Evolutionary conservation across 2,797 vertebrate species (phyloP), one percentile per base, ranked within the genome.

Genomic region (Ciconia nigra): DNA sequence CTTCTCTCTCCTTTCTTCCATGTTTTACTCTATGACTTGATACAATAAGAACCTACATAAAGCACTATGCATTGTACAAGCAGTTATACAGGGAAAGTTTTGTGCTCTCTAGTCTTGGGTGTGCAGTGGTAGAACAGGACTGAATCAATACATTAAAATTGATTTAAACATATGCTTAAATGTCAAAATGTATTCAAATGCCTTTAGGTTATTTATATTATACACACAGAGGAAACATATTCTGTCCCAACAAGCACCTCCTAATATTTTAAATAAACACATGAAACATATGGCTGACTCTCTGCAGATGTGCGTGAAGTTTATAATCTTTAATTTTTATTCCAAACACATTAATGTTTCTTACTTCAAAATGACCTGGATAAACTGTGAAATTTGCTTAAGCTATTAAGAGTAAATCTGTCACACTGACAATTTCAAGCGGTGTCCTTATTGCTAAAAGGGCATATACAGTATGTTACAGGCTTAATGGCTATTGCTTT

Each of bases 311-410:
- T 92, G 81, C 13, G 4, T 82, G 42, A 96, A 95, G 94, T 97
- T 93, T 96, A 81, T 92, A 96, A 96, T 97, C 93, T 90, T 95
- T 91, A 96, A 54, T 95, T 94, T 93, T 94, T 82, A 87, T 94
- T 97, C 91, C 86, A 96, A 95, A 95, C 80, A 90, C 89, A 97
- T 87, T 96, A 94, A 95, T 94, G 61, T 93, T 96, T 93, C 94
- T 97, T 96, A 95, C 90, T 97, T 84, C 77, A 94, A 92, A 96
- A 93, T 97, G 96, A 96, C 89, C 96, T 83, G 87, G 57, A 83
- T 91, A 97, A 97, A 96, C 89, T 93, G 92, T 94, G 91, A 97
- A 97, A 97, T 97, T 97, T 96, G 95, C 90, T 96, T 93, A 97
- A 95, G 95, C 95, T 97, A 94, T 96, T 96, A 93, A 92, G 87